Base-by-base conservation (phyloP, 2,888 invertebrate species). In the Oxyscelio sp. region DNA sequence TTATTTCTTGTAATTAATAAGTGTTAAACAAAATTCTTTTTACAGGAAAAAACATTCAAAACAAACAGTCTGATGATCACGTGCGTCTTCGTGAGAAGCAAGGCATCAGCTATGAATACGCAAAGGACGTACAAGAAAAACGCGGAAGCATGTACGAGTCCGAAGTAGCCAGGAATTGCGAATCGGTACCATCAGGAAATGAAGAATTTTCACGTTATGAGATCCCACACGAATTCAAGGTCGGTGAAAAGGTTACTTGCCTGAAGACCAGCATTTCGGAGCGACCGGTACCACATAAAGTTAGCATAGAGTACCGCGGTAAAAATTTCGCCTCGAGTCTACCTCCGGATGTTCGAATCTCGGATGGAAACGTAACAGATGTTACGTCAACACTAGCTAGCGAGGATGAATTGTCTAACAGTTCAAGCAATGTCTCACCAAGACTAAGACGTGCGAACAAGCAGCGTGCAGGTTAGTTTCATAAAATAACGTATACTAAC, bases 321-420 rank as follows among this genome's bases (percentile, higher is more conserved):
- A 94, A 93, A 61, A 91, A 92, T 17, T 93, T 93, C 21, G 83
- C 91, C 0, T 87, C 92, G 5, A 95, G 94, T 87, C 90, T 95
- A 6, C 94, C 94, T 8, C 92, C 94, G 17, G 95, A 94, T 31
- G 91, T 94, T 43, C 89, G 94, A 58, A 92, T 93, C 19, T 91
- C 94, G 8, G 95, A 95, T 85, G 95, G 94, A 11, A 95, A 95
- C 90, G 95, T 95, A 0, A 95, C 95, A 0, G 96, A 95, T 45
- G 92, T 89, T 34, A 86, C 91, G 9, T 85, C 91, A 9, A 89
- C 91, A 1, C 61, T 93, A 15, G 92, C 92, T 2, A 95, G 95
- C 89, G 95, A 95, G 92, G 96, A 96, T 87, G 96, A 96, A 88
- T 87, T 95, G 19, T 96, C 96, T 3, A 95, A 95, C 61, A 95